Evolutionary conservation across 2,113 vertebrate species (phyloP).

Genomic region (Cheirogaleus medius): DNA sequence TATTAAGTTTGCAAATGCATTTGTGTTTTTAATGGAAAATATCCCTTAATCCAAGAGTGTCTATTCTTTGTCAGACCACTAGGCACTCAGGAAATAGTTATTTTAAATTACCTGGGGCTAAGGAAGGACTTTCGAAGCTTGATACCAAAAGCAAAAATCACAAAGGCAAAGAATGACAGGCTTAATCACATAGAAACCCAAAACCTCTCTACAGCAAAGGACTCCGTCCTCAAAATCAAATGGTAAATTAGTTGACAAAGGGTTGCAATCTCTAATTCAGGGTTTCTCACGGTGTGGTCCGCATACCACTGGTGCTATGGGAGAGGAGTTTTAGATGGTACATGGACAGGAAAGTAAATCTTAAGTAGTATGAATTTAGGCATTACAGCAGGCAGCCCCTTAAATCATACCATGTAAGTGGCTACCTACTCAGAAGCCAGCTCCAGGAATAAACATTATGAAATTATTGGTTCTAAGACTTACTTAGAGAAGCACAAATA

Average conservation of each 20-base stretch:
- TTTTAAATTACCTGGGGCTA: slow-evolving; percentile 67
- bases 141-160: slow-evolving; percentile 71
- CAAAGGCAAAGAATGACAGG: slow-evolving; percentile 68
- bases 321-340: slow-evolving; percentile 6
- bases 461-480: slow-evolving; percentile 25
- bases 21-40: slow-evolving; percentile 52
- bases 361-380: slow-evolving; percentile 5
- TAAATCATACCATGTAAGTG: background rate
- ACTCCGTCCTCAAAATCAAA: slow-evolving; percentile 65
- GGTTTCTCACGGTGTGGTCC: slow-evolving; percentile 59
- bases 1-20: slow-evolving; percentile 51
- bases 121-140: slow-evolving; percentile 45
- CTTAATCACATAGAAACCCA: slow-evolving; percentile 67
- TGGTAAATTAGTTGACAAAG: slow-evolving; percentile 70
- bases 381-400: background rate
- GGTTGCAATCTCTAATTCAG: slow-evolving; percentile 46
- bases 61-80: slow-evolving; percentile 64
- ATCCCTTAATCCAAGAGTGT: slow-evolving; percentile 52
- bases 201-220: slow-evolving; percentile 56
- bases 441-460: slow-evolving; percentile 3
- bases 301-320: slow-evolving; percentile 24
- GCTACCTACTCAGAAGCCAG: slow-evolving; percentile 18
- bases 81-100: slow-evolving; percentile 59
- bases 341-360: slow-evolving; percentile 16
- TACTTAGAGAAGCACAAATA: background rate